Evolutionary conservation across 2,113 vertebrate genomes (phyloP).

Genomic region (Acrocephalus kingi): DNA sequence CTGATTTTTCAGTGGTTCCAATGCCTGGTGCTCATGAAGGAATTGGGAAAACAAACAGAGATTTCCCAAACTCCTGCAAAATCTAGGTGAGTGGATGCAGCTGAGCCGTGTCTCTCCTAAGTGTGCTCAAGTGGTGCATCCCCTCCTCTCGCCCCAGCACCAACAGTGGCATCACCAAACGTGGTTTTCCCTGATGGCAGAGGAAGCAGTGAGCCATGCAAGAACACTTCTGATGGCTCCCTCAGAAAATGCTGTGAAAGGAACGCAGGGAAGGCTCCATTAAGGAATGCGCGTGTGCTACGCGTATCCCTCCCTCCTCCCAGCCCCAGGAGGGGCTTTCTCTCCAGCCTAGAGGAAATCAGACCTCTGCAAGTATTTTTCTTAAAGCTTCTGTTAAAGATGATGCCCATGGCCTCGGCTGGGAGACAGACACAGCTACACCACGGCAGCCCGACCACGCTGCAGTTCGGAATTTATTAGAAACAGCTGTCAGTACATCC

Average conservation of each 20-base stretch:
- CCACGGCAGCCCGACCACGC: constrained; percentile 17
- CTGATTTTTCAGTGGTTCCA: neutral
- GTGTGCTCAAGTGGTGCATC: neutral
- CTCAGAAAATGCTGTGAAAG: fast-evolving
- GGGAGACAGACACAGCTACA: constrained; percentile 36
- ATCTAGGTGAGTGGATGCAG: fast-evolving
- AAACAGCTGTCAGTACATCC: constrained; percentile 74
- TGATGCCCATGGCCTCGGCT: neutral
- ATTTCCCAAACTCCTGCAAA: neutral
- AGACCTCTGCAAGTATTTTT: neutral
- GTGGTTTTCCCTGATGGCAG: neutral
- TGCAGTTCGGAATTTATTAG: constrained; percentile 67
- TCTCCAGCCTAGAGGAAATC: neutral
- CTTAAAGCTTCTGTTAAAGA: neutral
- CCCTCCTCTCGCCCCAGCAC: neutral
- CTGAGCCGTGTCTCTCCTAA: neutral
- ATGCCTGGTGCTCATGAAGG: neutral
- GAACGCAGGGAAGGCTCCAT: neutral
- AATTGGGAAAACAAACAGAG: fast-evolving
- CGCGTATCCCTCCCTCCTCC: neutral
- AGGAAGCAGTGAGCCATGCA: neutral
- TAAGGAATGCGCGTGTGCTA: fast-evolving
- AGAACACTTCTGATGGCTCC: neutral
- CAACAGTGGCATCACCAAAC: fast-evolving
- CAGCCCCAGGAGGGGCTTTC: neutral